A percentile compares a stretch with the other conserved stretches of the same genome.
Evolutionary conservation across 2,113 vertebrate species (phyloP).

Genomic region (Aptenodytes forsteri): DNA sequence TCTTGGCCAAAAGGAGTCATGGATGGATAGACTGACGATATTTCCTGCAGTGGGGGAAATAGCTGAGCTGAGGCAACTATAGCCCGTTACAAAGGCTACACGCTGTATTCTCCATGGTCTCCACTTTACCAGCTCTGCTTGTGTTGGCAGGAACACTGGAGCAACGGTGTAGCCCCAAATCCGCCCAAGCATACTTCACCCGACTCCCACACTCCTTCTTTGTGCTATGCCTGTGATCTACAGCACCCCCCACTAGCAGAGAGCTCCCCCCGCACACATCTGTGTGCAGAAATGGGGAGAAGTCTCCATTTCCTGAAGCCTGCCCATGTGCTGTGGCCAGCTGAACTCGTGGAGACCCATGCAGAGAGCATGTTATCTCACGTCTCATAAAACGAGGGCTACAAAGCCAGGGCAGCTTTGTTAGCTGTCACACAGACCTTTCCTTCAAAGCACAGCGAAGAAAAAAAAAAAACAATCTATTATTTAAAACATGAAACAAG

Average conservation of each 20-base stretch:
- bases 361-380: background rate
- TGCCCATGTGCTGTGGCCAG: background rate
- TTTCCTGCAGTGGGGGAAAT: background rate
- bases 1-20: background rate
- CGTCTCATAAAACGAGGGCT: background rate
- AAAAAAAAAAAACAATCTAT: background rate
- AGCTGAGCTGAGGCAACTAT: background rate
- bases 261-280: background rate
- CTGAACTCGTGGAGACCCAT: background rate
- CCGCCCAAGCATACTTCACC: background rate
- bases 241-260: background rate
- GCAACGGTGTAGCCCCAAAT: background rate
- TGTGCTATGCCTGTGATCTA: background rate
- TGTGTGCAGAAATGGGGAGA: background rate
- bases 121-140: background rate
- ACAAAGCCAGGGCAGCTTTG: background rate
- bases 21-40: background rate
- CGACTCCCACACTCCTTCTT: background rate
- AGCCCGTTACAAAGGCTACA: accelerated
- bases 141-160: background rate
- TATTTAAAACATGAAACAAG: background rate
- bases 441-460: background rate
- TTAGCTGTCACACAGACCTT: background rate
- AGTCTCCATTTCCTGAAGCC: background rate
- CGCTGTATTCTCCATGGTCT: background rate